Evolutionary conservation across 2,797 vertebrate species (phyloP).

Genomic region (Lerista edwardsae): DNA sequence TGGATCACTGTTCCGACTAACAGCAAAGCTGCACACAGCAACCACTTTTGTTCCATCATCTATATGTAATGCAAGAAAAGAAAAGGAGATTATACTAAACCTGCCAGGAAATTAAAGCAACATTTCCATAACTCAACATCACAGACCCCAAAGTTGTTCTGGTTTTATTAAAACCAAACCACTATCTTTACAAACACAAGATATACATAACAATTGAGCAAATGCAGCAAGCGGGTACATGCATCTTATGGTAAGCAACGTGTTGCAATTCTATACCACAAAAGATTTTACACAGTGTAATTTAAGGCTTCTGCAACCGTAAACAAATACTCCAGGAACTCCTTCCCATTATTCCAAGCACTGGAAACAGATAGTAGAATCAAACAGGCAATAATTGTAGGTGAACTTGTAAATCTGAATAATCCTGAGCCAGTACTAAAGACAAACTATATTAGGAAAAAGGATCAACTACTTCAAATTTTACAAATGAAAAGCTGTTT

Average conservation of each 20-base stretch:
- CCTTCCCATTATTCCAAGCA: neutral
- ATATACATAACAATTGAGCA: neutral
- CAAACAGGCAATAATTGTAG: neutral
- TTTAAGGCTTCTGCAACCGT: neutral
- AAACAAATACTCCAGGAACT: neutral
- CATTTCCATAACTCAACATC: accelerated
- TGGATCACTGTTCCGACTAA: slow-evolving; percentile 72
- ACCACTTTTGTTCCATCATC: slow-evolving; percentile 89
- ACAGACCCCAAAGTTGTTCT: neutral
- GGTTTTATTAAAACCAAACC: neutral
- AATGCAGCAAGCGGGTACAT: neutral
- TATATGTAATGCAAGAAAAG: slow-evolving; percentile 57
- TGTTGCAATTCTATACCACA: neutral
- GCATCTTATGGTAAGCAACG: neutral
- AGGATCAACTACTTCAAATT: neutral
- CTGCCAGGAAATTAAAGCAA: neutral
- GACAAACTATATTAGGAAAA: neutral
- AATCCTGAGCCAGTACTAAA: neutral
- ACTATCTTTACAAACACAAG: neutral
- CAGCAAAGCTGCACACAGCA: slow-evolving; percentile 82
- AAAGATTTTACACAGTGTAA: neutral
- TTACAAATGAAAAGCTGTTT: neutral
- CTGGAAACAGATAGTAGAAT: neutral
- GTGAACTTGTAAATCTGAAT: neutral
- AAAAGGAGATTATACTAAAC: slow-evolving; percentile 13